These are phyloP conservation scores for Stylophora pistillata DNA, from an alignment of 64 coral and sea anemone genomes.

Conservation along the genomic window DNA sequence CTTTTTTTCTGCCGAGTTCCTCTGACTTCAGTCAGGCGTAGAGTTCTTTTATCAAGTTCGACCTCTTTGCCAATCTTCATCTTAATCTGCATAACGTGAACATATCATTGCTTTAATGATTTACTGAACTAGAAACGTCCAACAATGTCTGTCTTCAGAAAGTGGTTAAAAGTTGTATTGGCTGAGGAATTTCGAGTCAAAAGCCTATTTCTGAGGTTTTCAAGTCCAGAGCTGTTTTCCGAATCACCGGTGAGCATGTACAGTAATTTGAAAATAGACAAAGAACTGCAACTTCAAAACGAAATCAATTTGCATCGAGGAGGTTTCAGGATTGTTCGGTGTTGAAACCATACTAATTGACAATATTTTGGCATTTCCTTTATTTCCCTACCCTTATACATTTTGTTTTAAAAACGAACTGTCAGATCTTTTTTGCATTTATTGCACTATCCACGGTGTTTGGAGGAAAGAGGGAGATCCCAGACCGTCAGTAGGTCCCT, in stretches of 20 bases:
- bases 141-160: not conserved
- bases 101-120: not conserved
- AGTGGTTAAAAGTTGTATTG: conserved; percentile 19
- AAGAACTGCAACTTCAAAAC: not conserved
- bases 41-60: not conserved
- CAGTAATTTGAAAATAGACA: not conserved
- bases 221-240: conserved; percentile 25
- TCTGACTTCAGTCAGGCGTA: conserved; percentile 1
- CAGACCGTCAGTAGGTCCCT: no score
- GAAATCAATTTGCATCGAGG: not conserved
- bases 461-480: no score
- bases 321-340: no score
- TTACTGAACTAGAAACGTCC: not conserved
- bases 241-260: conserved; percentile 15
- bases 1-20: not conserved
- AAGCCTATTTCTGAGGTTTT: conserved; percentile 7
- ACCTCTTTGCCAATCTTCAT: not conserved
- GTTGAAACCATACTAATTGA: no score
- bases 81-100: not conserved
- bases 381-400: no score
- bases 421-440: no score
- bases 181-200: not conserved
- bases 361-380: no score
- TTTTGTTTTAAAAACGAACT: no score
- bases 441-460: no score